Conservation (phyloP, 2,888 invertebrate genomes). For the Amaurobius ferox region DNA sequence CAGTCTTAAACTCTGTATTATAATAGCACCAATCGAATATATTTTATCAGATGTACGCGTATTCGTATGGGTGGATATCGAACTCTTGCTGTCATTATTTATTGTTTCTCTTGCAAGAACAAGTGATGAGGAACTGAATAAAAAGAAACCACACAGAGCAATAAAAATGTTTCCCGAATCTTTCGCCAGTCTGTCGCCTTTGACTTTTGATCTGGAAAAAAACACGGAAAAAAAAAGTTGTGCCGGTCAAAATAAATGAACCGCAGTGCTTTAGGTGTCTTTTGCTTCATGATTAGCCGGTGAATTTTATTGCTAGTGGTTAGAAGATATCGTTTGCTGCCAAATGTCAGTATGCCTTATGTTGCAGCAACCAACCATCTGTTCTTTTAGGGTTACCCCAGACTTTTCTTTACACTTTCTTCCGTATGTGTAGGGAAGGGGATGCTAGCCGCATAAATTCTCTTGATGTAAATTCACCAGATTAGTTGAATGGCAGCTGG, state of each 20-base stretch:
- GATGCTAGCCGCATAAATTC: background rate
- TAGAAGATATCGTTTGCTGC: slow-evolving; percentile 14
- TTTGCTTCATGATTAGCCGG: background rate
- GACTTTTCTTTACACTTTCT: background rate
- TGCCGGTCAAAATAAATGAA: background rate
- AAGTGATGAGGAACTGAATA: no score
- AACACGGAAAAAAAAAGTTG: background rate
- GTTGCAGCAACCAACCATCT: slow-evolving; percentile 23
- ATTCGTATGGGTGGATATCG: no score
- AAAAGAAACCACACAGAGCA: no score
- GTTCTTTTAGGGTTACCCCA: slow-evolving; percentile 33
- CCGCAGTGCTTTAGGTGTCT: background rate
- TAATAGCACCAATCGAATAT: no score
- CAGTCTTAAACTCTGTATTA: no score
- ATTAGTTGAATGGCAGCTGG: background rate
- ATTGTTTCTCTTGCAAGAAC: no score
- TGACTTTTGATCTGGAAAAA: background rate
- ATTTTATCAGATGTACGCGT: no score
- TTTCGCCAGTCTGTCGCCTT: background rate
- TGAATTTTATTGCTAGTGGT: slow-evolving; percentile 6
- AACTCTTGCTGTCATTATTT: no score
- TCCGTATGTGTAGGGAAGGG: background rate
- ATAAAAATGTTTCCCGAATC: no score
- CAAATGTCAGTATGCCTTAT: slow-evolving; percentile 14
- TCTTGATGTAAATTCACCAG: background rate